Percentiles rank a stretch among this genome's conserved stretches.
Evolutionary conservation across 2,888 invertebrate genomes (phyloP).

Genomic region (Hydrotaea cyrtoneurina): DNA sequence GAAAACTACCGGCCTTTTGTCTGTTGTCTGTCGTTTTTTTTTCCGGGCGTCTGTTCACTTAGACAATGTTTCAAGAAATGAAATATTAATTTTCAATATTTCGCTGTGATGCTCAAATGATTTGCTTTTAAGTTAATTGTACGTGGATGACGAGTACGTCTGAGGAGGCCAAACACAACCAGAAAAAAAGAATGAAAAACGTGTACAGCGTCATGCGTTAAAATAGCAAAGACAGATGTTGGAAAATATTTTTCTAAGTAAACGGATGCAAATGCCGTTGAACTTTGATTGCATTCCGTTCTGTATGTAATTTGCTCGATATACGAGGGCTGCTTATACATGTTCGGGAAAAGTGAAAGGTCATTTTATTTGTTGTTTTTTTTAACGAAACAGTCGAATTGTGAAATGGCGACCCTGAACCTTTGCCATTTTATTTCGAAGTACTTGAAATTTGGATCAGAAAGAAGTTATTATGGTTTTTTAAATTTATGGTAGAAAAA

Average conservation of each 20-base stretch:
- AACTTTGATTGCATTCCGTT: background rate
- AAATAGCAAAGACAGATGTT: constrained; percentile 12
- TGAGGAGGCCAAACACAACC: constrained; percentile 12
- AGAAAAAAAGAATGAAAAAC: constrained; percentile 8
- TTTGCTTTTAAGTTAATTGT: constrained; percentile 61
- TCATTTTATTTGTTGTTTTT: too few species aligned
- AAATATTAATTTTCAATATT: constrained; percentile 64
- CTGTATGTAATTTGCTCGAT: background rate
- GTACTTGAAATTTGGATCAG: too few species aligned
- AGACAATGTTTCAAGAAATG: constrained; percentile 53
- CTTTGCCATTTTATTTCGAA: too few species aligned
- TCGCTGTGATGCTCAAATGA: constrained; percentile 49
- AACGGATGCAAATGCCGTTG: background rate
- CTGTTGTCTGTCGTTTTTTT: constrained; percentile 19
- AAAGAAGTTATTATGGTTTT: too few species aligned
- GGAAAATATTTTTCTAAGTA: background rate
- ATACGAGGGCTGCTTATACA: background rate
- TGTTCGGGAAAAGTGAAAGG: background rate
- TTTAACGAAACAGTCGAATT: too few species aligned
- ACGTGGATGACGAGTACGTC: background rate
- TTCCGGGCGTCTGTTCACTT: constrained; percentile 43
- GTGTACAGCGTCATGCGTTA: background rate
- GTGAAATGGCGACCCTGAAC: too few species aligned
- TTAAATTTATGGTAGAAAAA: too few species aligned
- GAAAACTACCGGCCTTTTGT: constrained; percentile 37